Base-by-base conservation (phyloP, 2,888 invertebrate species). In the Drosophila atroscutellata region DNA sequence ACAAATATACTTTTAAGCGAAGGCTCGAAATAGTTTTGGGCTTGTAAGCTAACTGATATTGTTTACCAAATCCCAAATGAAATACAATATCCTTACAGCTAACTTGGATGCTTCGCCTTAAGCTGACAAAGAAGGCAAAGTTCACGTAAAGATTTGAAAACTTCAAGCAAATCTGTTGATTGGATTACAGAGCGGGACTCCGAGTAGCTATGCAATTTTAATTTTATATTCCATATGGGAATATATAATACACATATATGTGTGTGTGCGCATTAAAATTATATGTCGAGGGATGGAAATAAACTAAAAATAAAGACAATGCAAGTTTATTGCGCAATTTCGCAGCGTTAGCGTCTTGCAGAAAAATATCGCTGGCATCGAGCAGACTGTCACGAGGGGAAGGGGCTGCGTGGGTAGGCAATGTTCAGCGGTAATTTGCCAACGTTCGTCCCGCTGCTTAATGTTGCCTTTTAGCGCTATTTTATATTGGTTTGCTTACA, bases 321-420 rank as follows among this genome's bases (percentile, higher is more conserved):
- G 89, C 89, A 86, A 71, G 84, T 86, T 89, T 84, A 86, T 86
- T 75, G 87, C 89, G 79, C 80, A 79, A 84, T 86, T 85, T 80
- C 74, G 62, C 71, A 72, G 72, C 66, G 42, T 49, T 55, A 65
- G 51, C 47, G 72, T 70, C 77, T 72, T 75, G 66, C 62, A 59
- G 59, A 73, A 68, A 67, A 58, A 72, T 70, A 75, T 52, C 42
- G 30, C 5, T 32, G 37, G n/a, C 18, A 13, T 15, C 28, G 30
- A 18, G 49, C 26, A 3, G 30, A 26, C 28, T 24, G 62, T 13
- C 4, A 34, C 24, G 26, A 18, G 24, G 15, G 55, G 55, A 45
- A 50, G 63, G 63, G 61, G 11, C 18, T n/a, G n/a, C 28, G 13
- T 37, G 30, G 34, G 49, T 51, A 77, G 75, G 76, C 77, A 73